Evolutionary conservation across 2,888 invertebrate species (phyloP).

Genomic region (Azorinus chamasolen): DNA sequence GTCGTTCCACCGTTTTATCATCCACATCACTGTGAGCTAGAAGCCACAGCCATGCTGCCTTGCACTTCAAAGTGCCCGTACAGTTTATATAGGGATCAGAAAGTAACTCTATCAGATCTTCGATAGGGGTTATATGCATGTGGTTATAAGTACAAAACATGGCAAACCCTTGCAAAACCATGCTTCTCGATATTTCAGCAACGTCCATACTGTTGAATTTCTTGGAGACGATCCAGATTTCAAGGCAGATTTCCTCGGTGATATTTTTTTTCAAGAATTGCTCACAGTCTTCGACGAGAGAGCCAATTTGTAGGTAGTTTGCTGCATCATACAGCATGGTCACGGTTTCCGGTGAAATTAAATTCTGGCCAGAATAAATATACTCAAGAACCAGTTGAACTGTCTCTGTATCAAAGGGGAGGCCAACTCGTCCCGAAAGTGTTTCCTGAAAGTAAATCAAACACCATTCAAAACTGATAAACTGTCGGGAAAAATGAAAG

Average conservation of each 20-base stretch:
- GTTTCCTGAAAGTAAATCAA: slow-evolving; percentile 32
- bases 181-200: slow-evolving; percentile 42
- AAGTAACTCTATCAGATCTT: slow-evolving; percentile 22
- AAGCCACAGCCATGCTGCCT: slow-evolving; percentile 49
- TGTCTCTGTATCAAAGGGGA: slow-evolving; percentile 24
- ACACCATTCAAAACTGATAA: no score
- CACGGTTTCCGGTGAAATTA: slow-evolving; percentile 3
- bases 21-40: slow-evolving; percentile 14
- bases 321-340: slow-evolving; percentile 36
- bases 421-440: slow-evolving; percentile 1
- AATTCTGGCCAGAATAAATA: slow-evolving; percentile 43
- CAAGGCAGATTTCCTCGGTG: slow-evolving; percentile 24
- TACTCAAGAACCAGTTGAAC: slow-evolving; percentile 35
- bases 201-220: slow-evolving; percentile 26
- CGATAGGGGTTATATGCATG: slow-evolving; percentile 12
- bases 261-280: slow-evolving; percentile 28
- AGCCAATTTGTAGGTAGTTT: slow-evolving; percentile 33
- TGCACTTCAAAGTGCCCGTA: slow-evolving; percentile 35
- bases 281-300: slow-evolving; percentile 43
- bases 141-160: slow-evolving; percentile 31
- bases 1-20: background rate
- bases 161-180: slow-evolving; percentile 40
- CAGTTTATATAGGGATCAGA: slow-evolving; percentile 46
- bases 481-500: no score
- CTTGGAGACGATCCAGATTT: slow-evolving; percentile 50